Percentiles rank a stretch among this genome's conserved stretches.
Conservation (phyloP, 2,888 invertebrate genomes). For the Hipparchia sbordonii region DNA sequence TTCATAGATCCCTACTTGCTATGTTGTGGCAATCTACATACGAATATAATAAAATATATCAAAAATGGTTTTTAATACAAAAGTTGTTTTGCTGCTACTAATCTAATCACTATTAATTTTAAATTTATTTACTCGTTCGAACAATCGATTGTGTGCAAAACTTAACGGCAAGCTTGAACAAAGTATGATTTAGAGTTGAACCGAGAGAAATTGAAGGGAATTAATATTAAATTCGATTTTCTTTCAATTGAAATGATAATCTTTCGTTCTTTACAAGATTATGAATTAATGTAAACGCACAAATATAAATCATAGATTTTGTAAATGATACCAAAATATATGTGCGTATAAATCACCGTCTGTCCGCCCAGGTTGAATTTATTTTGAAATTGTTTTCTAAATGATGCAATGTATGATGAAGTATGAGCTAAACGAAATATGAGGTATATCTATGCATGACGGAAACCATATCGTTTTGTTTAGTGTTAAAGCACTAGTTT, state of each 20-base stretch:
- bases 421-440: background rate
- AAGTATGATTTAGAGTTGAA: slow-evolving; percentile 10
- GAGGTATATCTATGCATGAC: slow-evolving; percentile 23
- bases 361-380: slow-evolving; percentile 33
- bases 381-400: slow-evolving; percentile 38
- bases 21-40: no score
- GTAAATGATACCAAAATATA: slow-evolving; percentile 25
- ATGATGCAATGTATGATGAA: slow-evolving; percentile 26
- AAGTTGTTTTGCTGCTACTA: no score
- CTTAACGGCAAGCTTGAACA: background rate
- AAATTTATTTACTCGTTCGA: background rate
- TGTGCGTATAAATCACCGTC: slow-evolving; percentile 27
- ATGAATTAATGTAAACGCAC: slow-evolving; percentile 17
- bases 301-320: slow-evolving; percentile 10
- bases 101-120: no score
- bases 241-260: slow-evolving; percentile 22
- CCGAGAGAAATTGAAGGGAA: slow-evolving; percentile 6
- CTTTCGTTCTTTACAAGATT: slow-evolving; percentile 19
- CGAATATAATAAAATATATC: no score
- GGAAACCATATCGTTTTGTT: background rate
- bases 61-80: no score
- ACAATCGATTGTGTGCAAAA: background rate
- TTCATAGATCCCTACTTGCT: no score
- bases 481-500: background rate
- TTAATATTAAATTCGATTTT: slow-evolving; percentile 15